These are phyloP conservation scores for Oenanthe melanoleuca DNA, from an alignment of 2,113 vertebrate species.

Conservation along the genomic window DNA sequence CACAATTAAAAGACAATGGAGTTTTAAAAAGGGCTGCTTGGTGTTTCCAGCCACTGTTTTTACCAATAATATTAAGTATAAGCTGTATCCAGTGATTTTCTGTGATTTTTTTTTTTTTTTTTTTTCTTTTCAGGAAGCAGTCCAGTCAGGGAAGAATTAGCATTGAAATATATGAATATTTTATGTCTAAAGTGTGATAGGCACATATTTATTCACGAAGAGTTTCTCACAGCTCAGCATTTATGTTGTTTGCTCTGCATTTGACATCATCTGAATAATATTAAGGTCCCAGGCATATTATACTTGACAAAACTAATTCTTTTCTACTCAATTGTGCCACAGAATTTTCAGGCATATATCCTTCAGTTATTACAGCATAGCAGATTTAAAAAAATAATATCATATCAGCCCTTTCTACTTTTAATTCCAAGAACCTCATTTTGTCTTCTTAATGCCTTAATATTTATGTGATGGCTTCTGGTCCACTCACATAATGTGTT, in stretches of 20 bases:
- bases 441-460: not conserved
- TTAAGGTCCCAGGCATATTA: not conserved
- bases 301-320: constrained; percentile 20
- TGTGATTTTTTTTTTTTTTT: not conserved
- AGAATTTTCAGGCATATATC: not conserved
- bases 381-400: not conserved
- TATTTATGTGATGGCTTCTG: not conserved
- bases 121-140: not conserved
- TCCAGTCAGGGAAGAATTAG: constrained; percentile 3
- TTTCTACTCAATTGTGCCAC: not conserved
- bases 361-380: not conserved
- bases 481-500: not conserved
- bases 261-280: constrained; percentile 38
- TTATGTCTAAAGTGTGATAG: constrained; percentile 21
- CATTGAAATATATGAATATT: constrained; percentile 34
- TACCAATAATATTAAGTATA: not conserved
- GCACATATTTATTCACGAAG: constrained; percentile 38
- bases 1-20: constrained; percentile 28
- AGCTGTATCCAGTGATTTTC: not conserved
- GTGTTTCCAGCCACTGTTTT: not conserved
- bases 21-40: not conserved
- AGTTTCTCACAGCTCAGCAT: constrained; percentile 55
- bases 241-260: constrained; percentile 46
- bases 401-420: not conserved
- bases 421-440: not conserved